A percentile compares a stretch with the other conserved stretches of the same genome.
phyloP scores from a whole-genome alignment of 2,888 invertebrate genomes.

The Nephrotoma guestfalica region DNA sequence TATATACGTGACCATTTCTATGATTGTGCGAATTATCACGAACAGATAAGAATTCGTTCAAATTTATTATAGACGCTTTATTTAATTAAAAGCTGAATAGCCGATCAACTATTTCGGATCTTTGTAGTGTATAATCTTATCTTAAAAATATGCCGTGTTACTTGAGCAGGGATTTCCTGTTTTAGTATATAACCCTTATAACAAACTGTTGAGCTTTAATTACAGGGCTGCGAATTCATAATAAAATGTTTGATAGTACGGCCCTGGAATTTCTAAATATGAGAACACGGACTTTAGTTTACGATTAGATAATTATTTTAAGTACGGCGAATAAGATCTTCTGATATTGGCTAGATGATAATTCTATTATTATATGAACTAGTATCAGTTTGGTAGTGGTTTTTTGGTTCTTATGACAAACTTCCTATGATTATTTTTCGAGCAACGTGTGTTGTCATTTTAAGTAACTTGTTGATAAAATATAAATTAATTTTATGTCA shows the following conservation, averaged over 20 bases:
- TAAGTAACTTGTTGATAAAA: too few relatives aligned
- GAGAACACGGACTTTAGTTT: not conserved
- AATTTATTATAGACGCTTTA: not conserved
- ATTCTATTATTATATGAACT: too few relatives aligned
- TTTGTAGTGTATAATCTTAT: not conserved
- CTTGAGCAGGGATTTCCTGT: not conserved
- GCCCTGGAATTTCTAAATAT: not conserved
- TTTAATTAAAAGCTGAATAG: not conserved
- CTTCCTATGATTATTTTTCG: too few relatives aligned
- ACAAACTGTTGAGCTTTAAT: too few relatives aligned
- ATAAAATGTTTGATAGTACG: not conserved
- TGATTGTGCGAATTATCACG: not conserved
- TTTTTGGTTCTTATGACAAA: too few relatives aligned
- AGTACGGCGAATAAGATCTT: too few relatives aligned
- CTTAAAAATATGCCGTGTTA: not conserved
- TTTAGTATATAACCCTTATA: too few relatives aligned
- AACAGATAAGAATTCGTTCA: not conserved
- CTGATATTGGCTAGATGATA: too few relatives aligned
- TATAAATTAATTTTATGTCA: too few relatives aligned
- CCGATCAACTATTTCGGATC: not conserved
- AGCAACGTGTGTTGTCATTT: too few relatives aligned
- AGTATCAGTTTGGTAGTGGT: too few relatives aligned
- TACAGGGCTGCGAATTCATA: too few relatives aligned
- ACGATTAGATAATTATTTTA: not conserved
- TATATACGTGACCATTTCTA: not conserved